Percentiles rank a stretch among this genome's conserved stretches.
Conservation (phyloP, 2,113 vertebrate species). For the Castor canadensis region DNA sequence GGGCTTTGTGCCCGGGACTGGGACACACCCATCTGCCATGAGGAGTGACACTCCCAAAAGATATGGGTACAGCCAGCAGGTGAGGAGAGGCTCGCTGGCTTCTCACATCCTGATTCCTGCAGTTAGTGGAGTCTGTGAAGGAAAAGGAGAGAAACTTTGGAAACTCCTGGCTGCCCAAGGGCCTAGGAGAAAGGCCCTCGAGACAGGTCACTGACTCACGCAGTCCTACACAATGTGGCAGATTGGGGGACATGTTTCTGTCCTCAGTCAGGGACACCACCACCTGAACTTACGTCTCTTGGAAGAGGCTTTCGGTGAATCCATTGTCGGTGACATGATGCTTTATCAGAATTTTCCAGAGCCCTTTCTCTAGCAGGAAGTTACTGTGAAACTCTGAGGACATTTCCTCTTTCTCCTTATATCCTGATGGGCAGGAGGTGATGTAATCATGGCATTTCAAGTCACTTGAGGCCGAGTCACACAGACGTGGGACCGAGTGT, state of each 20-base stretch:
- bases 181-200: neutral
- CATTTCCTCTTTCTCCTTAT: neutral
- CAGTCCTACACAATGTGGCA: too few species aligned
- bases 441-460: neutral
- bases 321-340: accelerated
- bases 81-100: neutral
- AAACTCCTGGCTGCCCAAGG: too few species aligned
- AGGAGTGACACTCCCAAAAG: accelerated
- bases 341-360: neutral
- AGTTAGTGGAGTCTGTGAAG: neutral
- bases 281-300: neutral
- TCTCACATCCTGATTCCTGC: neutral
- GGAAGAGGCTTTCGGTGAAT: accelerated
- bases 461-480: neutral
- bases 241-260: neutral
- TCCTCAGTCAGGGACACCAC: neutral
- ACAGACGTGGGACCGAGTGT: neutral
- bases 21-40: accelerated
- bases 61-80: accelerated
- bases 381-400: neutral
- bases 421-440: neutral
- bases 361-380: neutral
- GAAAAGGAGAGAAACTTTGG: neutral
- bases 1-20: neutral
- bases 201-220: too few species aligned